Evolutionary conservation across 2,113 vertebrate genomes (phyloP), one percentile per base, ranked within the genome.

Genomic region (Dolichallabes microphthalmus): DNA sequence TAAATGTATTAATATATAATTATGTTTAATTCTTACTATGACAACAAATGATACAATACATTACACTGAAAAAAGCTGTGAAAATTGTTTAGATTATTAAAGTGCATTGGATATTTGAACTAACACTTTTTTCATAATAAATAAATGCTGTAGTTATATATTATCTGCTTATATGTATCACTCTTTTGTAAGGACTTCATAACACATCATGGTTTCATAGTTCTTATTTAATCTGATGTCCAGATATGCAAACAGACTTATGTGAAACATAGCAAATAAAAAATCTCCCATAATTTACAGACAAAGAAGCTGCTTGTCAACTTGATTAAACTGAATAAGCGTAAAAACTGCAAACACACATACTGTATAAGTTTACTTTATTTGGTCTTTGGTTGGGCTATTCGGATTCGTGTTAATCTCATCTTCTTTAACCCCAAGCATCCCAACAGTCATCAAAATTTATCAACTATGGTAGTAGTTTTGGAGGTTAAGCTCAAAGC

Each of bases 61-160:
- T 35, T 35, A 35, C 32, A 35, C 32, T 35, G 32, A 35, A 35
- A 35, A 35, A 35, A 35, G 32, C 1, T 35, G 32, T 35, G 32
- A 35, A 35, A 35, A 35, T 35, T 20, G 13, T 64, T 20, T 66
- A 68, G 12, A 64, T 66, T 27, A 64, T 25, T 39, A 35, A 50
- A 4, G 25, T 80, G 35, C 9, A 64, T n/a, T 82, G 61, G 20
- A 68, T 13, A 74, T 32, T 10, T 75, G 55, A 30, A 83, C 39
- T 74, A 83, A 75, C 17, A 66, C 5, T 68, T 20, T 27, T 55
- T 20, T 57, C 15, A 66, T 68, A 78, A 85, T 78, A 85, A 66
- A 84, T 76, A 50, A 27, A 76, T 30, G 17, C n/a, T 76, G 8
- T 75, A 75, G 13, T 75, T 53, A 7, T 27, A 50, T n/a, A n/a